Conservation (phyloP, 2,797 vertebrate genomes). For the Sebastes elongatus region DNA sequence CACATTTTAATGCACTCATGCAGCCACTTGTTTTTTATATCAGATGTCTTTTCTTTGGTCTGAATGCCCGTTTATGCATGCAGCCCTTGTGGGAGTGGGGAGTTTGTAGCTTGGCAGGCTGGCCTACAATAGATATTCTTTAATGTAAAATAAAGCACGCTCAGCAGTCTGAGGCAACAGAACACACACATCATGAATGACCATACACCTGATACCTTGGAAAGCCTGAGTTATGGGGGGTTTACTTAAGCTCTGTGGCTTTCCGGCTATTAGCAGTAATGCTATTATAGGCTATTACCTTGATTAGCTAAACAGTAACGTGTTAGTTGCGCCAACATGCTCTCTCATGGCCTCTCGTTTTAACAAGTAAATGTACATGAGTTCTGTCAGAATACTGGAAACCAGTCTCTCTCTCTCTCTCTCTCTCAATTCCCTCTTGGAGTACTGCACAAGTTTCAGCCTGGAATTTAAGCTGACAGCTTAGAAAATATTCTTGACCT, state of each 20-base stretch:
- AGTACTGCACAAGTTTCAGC: background rate
- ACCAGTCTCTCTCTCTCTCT: background rate
- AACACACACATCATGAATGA: background rate
- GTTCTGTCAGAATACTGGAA: background rate
- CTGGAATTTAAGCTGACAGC: background rate
- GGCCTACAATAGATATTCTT: background rate
- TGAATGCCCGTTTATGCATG: background rate
- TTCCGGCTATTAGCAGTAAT: background rate
- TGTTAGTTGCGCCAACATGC: background rate
- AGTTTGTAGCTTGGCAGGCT: background rate
- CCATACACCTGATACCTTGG: too few species aligned
- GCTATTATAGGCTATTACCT: background rate
- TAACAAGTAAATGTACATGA: background rate
- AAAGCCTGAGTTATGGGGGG: background rate
- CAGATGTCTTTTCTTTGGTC: background rate
- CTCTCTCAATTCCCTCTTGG: background rate
- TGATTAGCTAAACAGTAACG: background rate
- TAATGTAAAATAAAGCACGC: background rate
- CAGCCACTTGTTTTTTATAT: background rate
- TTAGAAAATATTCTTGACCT: background rate
- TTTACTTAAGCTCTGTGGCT: background rate
- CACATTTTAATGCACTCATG: background rate
- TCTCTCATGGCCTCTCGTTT: background rate
- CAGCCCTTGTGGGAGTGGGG: background rate
- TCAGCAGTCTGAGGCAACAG: background rate